Conservation (phyloP, 2,797 vertebrate species). For the Steatocranus sp. region DNA sequence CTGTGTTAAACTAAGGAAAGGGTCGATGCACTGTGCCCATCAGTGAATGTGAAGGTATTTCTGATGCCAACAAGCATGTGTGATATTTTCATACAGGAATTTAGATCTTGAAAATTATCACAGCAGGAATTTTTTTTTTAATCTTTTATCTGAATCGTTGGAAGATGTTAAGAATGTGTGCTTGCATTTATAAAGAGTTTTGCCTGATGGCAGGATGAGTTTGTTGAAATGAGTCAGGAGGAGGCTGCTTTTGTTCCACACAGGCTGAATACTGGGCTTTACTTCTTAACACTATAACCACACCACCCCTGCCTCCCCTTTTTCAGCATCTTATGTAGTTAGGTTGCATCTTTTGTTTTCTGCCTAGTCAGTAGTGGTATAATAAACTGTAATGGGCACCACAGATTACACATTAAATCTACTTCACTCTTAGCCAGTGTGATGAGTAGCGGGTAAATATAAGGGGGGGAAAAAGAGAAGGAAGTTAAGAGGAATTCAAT, state of each 20-base stretch:
- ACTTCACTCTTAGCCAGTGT: background rate
- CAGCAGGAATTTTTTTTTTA: fast-evolving
- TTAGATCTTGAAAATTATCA: background rate
- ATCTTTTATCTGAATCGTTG: background rate
- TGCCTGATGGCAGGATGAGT: background rate
- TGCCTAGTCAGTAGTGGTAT: background rate
- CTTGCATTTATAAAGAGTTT: background rate
- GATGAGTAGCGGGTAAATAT: background rate
- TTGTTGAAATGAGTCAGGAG: background rate
- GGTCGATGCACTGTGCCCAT: background rate
- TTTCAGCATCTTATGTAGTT: background rate
- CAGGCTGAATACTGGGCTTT: background rate
- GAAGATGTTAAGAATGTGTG: background rate
- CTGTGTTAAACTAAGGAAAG: background rate
- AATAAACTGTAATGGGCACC: background rate
- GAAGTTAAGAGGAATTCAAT: background rate
- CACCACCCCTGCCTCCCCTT: background rate
- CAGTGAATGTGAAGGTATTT: background rate
- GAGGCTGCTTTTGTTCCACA: background rate
- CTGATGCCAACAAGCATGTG: background rate
- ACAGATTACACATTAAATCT: conserved; percentile 21
- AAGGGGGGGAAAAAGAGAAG: background rate
- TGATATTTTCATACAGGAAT: background rate
- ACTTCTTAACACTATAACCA: background rate
- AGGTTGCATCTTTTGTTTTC: background rate